A percentile compares a stretch with the other conserved stretches of the same genome.
Evolutionary conservation across 53 echinoderm and acorn worm species (phyloP).

Genomic region (Zoroaster sp.): DNA sequence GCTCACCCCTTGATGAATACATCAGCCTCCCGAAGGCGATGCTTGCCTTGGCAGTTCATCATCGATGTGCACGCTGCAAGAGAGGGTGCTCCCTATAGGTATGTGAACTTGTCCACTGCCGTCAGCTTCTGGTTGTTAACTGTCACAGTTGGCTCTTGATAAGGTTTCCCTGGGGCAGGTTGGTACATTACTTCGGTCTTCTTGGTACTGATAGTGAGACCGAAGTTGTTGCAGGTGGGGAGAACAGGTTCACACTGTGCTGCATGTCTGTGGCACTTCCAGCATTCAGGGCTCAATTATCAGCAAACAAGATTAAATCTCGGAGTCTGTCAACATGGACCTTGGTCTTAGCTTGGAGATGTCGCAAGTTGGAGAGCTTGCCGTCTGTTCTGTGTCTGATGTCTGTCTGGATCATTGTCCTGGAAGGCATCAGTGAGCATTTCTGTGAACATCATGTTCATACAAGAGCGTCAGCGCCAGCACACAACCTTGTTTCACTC

Average conservation of each 20-base stretch:
- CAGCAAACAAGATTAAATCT: conserved; percentile 10
- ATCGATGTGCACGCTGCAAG: background rate
- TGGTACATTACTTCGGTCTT: conserved; percentile 32
- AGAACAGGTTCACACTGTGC: background rate
- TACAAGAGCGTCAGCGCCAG: background rate
- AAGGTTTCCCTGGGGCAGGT: background rate
- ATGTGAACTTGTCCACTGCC: background rate
- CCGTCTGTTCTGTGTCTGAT: background rate
- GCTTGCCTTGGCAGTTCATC: background rate
- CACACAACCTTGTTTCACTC: conserved; percentile 15
- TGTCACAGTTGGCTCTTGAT: background rate
- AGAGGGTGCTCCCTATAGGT: conserved; percentile 13
- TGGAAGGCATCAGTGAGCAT: background rate
- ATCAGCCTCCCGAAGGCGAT: background rate
- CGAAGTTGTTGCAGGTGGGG: conserved; percentile 29
- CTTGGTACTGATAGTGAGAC: conserved; percentile 30
- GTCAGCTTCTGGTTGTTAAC: background rate
- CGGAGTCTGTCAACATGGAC: background rate
- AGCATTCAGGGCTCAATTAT: conserved; percentile 2
- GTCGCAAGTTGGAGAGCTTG: background rate
- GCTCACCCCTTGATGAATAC: background rate
- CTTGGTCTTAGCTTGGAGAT: background rate
- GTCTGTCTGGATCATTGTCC: background rate
- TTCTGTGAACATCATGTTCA: background rate
- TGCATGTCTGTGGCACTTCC: background rate